phyloP scores from a whole-genome alignment of 2,888 invertebrate genomes.

The Azorinus chamasolen region DNA sequence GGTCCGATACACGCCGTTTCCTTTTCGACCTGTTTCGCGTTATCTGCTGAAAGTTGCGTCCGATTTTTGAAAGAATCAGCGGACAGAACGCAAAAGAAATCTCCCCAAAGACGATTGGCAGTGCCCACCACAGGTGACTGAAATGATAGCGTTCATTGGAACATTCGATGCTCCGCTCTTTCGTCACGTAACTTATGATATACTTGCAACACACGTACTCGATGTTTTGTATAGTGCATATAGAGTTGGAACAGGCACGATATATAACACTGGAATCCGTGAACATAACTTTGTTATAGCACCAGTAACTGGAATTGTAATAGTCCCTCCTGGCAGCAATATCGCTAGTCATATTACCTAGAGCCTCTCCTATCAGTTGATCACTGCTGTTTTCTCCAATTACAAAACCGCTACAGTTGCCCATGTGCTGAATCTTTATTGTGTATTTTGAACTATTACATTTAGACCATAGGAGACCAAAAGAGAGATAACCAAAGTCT shows the following conservation, averaged over 20 bases:
- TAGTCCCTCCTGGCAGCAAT: conserved; percentile 22
- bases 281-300: conserved; percentile 27
- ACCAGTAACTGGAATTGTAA: conserved; percentile 57
- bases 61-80: conserved; percentile 31
- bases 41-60: background rate
- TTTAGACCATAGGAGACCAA: conserved; percentile 40
- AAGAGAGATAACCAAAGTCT: conserved; percentile 48
- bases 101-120: conserved; percentile 43
- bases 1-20: no score
- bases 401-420: conserved; percentile 14
- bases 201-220: conserved; percentile 49
- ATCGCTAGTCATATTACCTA: conserved; percentile 32
- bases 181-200: background rate
- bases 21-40: background rate
- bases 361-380: conserved; percentile 32
- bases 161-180: conserved; percentile 26
- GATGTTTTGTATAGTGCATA: conserved; percentile 49
- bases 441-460: background rate
- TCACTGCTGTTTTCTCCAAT: conserved; percentile 22
- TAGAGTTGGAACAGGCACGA: conserved; percentile 30
- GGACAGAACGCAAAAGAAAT: conserved; percentile 42
- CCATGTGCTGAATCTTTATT: background rate
- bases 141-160: conserved; percentile 14
- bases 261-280: conserved; percentile 17
- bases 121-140: conserved; percentile 42